Base-by-base conservation (phyloP, 2,113 vertebrate genomes). In the Colaptes auratus region DNA sequence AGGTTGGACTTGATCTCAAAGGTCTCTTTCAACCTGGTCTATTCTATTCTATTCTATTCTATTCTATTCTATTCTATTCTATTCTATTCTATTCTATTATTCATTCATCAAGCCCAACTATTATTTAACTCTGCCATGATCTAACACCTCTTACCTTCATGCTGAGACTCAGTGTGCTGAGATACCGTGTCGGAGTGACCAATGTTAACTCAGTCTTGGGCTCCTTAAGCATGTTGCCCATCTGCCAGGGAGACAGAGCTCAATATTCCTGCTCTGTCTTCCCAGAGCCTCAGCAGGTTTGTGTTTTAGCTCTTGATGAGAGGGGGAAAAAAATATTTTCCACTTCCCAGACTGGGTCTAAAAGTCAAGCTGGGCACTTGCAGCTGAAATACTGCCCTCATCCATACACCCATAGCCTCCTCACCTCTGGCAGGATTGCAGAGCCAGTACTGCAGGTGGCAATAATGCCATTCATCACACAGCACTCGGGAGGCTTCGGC, bases 381-480 rank as follows among this genome's bases (percentile, higher is more conserved):
- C 18, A 42, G 69, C 15, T 53, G 42, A 87, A 93, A 61, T 31
- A 11, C n/a, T 7, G 6, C 53, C 64, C 55, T 76, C 5, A 1
- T 20, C 82, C 7, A 0, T n/a, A 33, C 30, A 21, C 10, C 1
- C 1, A 5, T 17, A 31, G 52, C 21, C 42, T 66, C 33, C 44
- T 19, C 48, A 55, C 69, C 71, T 46, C 52, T 9, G 2, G 2
- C 0, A 12, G 67, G 50, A 18, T 36, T 31, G 19, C 75, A 76
- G 59, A 72, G 27, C 33, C 1, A 0, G 15, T 8, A 1, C 25
- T 75, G 31, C 0, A 23, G 65, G 13, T 44, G 35, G 55, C 33
- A 30, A 0, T 44, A 30, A 39, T 3, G 0, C 21, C 0, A 0
- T 39, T 63, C 53, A 7, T 72, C 56, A 17, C 16, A 11, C 1